These are phyloP conservation scores for Aspidapion aeneum DNA, from an alignment of 2,888 invertebrate genomes.

Conservation along the genomic window DNA sequence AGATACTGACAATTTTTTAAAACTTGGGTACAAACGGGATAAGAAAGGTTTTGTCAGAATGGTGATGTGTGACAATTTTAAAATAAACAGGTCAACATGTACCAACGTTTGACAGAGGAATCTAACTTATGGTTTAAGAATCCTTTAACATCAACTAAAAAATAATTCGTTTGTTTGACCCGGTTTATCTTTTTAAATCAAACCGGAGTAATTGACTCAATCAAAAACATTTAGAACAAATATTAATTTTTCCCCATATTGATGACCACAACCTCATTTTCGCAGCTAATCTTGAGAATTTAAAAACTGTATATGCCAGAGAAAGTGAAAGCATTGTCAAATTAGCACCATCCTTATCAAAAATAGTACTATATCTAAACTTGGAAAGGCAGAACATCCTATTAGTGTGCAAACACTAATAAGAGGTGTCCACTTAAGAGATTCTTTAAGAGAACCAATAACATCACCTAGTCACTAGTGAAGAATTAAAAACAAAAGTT, in stretches of 20 bases:
- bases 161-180: not conserved
- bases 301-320: not conserved
- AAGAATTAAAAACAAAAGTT: not conserved
- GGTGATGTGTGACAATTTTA: not conserved
- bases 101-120: not conserved
- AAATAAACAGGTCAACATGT: too few species aligned
- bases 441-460: not conserved
- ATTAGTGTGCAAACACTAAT: constrained; percentile 5
- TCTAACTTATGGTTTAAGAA: not conserved
- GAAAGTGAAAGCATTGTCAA: not conserved
- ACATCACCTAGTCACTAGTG: not conserved
- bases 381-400: not conserved
- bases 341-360: not conserved
- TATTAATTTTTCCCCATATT: constrained; percentile 4
- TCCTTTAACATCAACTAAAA: not conserved
- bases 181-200: constrained; percentile 5
- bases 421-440: constrained; percentile 6
- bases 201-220: constrained; percentile 6
- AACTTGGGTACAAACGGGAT: too few species aligned
- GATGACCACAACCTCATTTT: not conserved
- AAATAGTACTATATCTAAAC: not conserved
- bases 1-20: constrained; percentile 7
- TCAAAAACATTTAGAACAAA: constrained; percentile 3
- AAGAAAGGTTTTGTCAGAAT: not conserved
- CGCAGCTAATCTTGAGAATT: not conserved